Evolutionary conservation across 1,140 invertebrate genomes (phyloP).

Genomic region (Bombus cullumanus): DNA sequence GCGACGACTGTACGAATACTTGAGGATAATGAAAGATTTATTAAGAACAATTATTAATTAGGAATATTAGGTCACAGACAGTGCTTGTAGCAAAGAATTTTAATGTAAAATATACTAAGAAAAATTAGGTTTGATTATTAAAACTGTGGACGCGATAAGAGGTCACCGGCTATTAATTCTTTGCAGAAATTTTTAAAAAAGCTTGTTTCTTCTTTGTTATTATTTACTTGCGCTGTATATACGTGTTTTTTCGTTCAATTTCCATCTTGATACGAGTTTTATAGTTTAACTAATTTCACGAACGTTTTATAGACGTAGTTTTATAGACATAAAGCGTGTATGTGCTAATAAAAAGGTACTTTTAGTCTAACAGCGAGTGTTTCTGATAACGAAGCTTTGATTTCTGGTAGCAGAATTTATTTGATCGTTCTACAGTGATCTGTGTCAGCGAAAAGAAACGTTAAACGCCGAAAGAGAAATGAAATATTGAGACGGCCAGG

Average conservation of each 20-base stretch:
- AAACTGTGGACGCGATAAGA: too few relatives aligned
- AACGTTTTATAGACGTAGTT: background rate
- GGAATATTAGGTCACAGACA: background rate
- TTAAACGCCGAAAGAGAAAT: background rate
- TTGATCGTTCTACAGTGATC: background rate
- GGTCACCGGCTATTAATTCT: too few relatives aligned
- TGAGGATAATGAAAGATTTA: background rate
- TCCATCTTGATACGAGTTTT: background rate
- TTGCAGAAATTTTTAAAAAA: too few relatives aligned
- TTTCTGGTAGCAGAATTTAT: background rate
- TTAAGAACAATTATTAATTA: background rate
- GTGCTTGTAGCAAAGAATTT: too few relatives aligned
- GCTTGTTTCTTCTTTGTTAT: too few relatives aligned
- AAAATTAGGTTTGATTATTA: too few relatives aligned
- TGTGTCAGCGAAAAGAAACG: background rate
- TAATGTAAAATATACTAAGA: too few relatives aligned
- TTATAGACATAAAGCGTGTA: background rate
- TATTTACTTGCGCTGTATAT: too few relatives aligned
- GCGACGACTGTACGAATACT: background rate
- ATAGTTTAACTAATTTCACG: background rate
- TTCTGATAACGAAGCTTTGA: background rate
- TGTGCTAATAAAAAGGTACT: background rate
- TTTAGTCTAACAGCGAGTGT: background rate
- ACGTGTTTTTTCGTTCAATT: background rate
- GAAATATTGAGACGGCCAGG: background rate